phyloP scores from a whole-genome alignment of 2,888 invertebrate species.

The Aproaerema taeniolella region DNA sequence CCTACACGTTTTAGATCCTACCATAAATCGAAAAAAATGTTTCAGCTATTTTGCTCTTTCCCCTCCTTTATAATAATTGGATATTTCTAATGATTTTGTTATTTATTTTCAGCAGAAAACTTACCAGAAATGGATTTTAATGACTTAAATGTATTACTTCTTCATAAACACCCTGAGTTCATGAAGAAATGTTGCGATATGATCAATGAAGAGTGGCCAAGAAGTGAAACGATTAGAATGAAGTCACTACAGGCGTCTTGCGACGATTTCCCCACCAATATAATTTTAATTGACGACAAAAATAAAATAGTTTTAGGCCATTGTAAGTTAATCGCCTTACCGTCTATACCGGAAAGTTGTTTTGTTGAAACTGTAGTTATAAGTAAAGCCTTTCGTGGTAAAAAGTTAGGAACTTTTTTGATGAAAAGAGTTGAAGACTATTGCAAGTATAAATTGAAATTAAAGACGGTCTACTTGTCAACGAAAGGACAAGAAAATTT shows the following conservation, averaged over 20 bases:
- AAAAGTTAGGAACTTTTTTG: constrained; percentile 85
- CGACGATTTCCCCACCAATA: constrained; percentile 83
- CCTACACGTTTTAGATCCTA: neutral
- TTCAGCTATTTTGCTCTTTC: neutral
- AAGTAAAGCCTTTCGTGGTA: constrained; percentile 81
- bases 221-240: constrained; percentile 87
- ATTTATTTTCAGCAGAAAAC: neutral
- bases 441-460: constrained; percentile 77
- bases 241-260: constrained; percentile 84
- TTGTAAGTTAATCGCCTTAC: constrained; percentile 86
- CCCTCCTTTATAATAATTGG: neutral
- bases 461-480: constrained; percentile 81
- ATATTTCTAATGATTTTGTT: neutral
- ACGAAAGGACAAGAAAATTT: constrained; percentile 87
- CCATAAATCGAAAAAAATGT: neutral
- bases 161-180: constrained; percentile 85
- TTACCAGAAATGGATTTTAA: constrained; percentile 40
- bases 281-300: constrained; percentile 79
- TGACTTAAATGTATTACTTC: constrained; percentile 76
- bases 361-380: constrained; percentile 91
- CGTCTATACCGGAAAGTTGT: constrained; percentile 82
- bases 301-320: constrained; percentile 84
- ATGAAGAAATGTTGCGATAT: constrained; percentile 84
- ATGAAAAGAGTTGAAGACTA: constrained; percentile 87
- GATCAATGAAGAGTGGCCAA: constrained; percentile 92